Evolutionary conservation across 2,888 invertebrate genomes (phyloP).

Genomic region (Orchestes rusci): DNA sequence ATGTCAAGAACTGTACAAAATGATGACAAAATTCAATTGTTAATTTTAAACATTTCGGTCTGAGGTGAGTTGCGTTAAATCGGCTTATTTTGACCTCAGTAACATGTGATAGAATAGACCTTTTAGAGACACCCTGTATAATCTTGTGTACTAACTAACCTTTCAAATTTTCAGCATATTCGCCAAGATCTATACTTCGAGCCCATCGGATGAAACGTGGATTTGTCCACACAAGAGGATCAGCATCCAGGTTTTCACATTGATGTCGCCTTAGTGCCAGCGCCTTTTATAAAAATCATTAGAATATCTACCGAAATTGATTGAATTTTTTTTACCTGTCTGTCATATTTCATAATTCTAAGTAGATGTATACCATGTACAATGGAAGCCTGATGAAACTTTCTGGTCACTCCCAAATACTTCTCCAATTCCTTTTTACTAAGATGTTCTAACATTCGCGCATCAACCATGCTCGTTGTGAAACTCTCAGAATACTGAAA

Average conservation of each 20-base stretch:
- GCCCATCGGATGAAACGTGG: constrained; percentile 92
- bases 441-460: constrained; percentile 85
- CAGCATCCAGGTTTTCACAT: constrained; percentile 80
- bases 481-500: constrained; percentile 80
- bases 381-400: constrained; percentile 91
- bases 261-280: constrained; percentile 80
- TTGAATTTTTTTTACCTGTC: constrained; percentile 48
- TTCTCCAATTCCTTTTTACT: constrained; percentile 93
- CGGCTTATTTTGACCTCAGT: no score
- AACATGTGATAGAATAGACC: no score
- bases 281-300: constrained; percentile 48
- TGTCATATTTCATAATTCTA: constrained; percentile 85
- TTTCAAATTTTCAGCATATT: constrained; percentile 89
- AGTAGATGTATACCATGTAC: constrained; percentile 90
- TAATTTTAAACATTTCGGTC: no score
- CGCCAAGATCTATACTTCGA: constrained; percentile 84
- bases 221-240: constrained; percentile 95
- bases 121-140: no score
- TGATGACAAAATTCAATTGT: no score
- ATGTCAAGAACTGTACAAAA: no score
- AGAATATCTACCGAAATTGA: background rate
- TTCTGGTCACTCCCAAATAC: constrained; percentile 83
- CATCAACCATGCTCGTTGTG: constrained; percentile 84
- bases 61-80: no score
- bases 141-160: no score